A percentile compares a stretch with the other conserved stretches of the same genome.
These are phyloP conservation scores for Torymus auratus DNA, from an alignment of 2,888 invertebrate genomes.

Conservation along the genomic window DNA sequence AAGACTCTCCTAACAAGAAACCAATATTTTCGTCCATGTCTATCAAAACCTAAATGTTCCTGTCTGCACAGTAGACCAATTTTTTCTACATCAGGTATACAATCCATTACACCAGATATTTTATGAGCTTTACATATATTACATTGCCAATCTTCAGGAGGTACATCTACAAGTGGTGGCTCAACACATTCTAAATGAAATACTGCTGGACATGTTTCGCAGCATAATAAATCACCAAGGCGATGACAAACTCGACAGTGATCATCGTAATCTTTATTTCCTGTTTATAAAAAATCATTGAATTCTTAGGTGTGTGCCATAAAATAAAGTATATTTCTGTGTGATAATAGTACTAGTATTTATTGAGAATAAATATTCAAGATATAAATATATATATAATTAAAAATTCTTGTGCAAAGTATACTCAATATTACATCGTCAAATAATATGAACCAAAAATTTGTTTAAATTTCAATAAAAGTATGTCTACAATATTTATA, in stretches of 20 bases:
- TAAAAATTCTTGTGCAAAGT: no score
- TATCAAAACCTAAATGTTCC: conserved; percentile 95
- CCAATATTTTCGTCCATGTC: conserved; percentile 98
- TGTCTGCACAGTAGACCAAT: conserved; percentile 94
- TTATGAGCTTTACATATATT: conserved; percentile 94
- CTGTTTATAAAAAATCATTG: conserved; percentile 72
- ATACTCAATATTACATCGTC: no score
- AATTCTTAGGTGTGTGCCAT: not conserved
- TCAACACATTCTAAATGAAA: conserved; percentile 98
- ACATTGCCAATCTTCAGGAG: conserved; percentile 98
- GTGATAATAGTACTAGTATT: no score
- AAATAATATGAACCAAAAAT: no score
- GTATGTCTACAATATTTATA: not conserved
- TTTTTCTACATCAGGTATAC: conserved; percentile 92
- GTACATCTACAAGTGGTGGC: conserved; percentile 94
- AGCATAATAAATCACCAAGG: conserved; percentile 95
- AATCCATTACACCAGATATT: conserved; percentile 95
- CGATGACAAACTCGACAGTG: conserved; percentile 95
- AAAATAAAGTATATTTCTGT: no score
- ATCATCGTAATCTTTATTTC: conserved; percentile 93
- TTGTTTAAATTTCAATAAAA: not conserved
- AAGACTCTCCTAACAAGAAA: conserved; percentile 94
- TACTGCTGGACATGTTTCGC: conserved; percentile 98
- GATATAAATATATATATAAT: no score
- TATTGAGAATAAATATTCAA: no score